phyloP scores from a whole-genome alignment of 1,140 invertebrate genomes.

The Caenorhabditis briggsae region DNA sequence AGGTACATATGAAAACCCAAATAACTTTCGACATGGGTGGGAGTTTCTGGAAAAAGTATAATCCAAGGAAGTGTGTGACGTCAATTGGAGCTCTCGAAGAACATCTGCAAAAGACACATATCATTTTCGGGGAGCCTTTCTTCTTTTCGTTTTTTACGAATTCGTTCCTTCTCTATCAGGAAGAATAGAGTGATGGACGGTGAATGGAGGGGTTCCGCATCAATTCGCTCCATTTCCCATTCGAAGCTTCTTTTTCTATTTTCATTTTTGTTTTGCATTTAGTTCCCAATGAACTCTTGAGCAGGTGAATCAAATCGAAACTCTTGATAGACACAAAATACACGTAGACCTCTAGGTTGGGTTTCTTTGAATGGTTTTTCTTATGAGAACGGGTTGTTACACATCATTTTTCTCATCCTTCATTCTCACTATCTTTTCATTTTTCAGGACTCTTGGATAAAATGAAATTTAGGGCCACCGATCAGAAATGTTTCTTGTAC shows the following conservation, averaged over 20 bases:
- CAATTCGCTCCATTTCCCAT: background rate
- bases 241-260: background rate
- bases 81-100: background rate
- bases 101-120: background rate
- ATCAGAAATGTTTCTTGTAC: no score
- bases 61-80: background rate
- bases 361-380: background rate
- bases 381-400: no score
- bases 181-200: constrained; percentile 6
- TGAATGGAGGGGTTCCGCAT: constrained; percentile 6
- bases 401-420: no score
- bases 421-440: background rate
- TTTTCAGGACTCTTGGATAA: no score
- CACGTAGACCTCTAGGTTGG: background rate
- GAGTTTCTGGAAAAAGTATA: background rate
- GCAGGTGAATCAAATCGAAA: background rate
- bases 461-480: no score
- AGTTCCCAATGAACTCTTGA: background rate
- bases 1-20: no score
- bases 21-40: no score
- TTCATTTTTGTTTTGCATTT: background rate
- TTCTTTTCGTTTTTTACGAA: background rate
- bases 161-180: background rate
- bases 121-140: no score
- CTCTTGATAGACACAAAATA: constrained; percentile 23